Conservation (phyloP, 1,140 invertebrate genomes). For the Radopholus similis region DNA sequence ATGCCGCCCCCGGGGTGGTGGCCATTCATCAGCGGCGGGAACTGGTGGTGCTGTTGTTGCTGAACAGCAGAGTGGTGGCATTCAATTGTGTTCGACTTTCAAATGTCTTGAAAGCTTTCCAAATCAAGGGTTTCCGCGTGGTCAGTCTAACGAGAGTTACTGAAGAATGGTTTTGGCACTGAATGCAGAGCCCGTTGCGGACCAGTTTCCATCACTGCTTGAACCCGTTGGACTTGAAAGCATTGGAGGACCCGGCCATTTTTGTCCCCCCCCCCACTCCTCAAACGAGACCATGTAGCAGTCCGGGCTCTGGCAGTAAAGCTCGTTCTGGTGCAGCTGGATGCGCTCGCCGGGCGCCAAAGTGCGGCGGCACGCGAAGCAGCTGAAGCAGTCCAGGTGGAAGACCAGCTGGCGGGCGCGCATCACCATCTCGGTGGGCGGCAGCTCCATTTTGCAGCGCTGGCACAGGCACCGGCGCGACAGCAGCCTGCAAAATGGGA, state of each 20-base stretch:
- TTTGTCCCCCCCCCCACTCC: not conserved
- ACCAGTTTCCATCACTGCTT: not conserved
- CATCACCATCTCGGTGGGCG: constrained; percentile 15
- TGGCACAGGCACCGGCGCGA: constrained; percentile 8
- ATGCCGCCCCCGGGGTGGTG: not conserved
- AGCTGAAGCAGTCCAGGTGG: constrained; percentile 23
- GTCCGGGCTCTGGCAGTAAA: constrained; percentile 22
- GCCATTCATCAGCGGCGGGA: not conserved
- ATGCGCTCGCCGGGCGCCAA: constrained; percentile 19
- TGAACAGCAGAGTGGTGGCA: too few species aligned
- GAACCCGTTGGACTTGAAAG: too few species aligned
- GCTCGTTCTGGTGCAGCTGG: constrained; percentile 1
- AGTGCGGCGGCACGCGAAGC: not conserved
- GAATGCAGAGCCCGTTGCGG: not conserved
- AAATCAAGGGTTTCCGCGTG: too few species aligned
- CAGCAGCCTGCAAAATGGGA: constrained; percentile 1
- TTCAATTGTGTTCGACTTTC: too few species aligned
- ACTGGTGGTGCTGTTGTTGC: not conserved
- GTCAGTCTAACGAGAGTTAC: not conserved
- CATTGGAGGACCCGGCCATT: not conserved
- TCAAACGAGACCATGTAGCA: constrained; percentile 4
- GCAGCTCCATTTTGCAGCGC: constrained; percentile 8
- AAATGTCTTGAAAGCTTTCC: too few species aligned
- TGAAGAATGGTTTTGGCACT: not conserved
- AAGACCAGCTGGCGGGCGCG: constrained; percentile 16